Conservation (phyloP, 2,113 vertebrate genomes). For the Geococcyx californianus region DNA sequence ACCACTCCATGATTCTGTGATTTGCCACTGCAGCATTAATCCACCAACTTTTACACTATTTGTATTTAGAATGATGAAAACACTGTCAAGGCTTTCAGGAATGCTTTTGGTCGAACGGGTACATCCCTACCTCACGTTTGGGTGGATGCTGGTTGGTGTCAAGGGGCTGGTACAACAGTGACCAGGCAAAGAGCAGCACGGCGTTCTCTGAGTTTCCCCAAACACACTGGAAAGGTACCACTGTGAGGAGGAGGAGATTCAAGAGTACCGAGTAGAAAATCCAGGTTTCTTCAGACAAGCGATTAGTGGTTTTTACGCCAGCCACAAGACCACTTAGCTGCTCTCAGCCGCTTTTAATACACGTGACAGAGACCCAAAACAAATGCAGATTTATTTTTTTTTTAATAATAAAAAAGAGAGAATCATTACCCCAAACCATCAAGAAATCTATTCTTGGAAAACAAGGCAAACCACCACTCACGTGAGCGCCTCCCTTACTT, state of each 20-base stretch:
- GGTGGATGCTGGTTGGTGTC: no score
- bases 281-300: neutral
- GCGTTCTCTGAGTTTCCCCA: neutral
- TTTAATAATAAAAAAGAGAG: neutral
- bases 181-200: neutral
- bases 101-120: no score
- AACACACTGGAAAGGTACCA: neutral
- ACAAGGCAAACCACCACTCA: neutral
- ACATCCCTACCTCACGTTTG: no score
- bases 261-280: neutral
- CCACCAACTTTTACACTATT: neutral
- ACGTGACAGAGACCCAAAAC: neutral
- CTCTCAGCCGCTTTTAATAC: neutral
- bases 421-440: neutral
- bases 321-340: conserved; percentile 4
- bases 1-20: no score
- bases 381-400: neutral
- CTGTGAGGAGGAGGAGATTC: neutral
- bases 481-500: fast-evolving
- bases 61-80: neutral
- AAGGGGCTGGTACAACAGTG: no score
- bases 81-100: no score
- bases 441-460: neutral
- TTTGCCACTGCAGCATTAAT: neutral
- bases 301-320: neutral